Conservation (phyloP, 1,140 invertebrate species). For the Hyles vespertilio region DNA sequence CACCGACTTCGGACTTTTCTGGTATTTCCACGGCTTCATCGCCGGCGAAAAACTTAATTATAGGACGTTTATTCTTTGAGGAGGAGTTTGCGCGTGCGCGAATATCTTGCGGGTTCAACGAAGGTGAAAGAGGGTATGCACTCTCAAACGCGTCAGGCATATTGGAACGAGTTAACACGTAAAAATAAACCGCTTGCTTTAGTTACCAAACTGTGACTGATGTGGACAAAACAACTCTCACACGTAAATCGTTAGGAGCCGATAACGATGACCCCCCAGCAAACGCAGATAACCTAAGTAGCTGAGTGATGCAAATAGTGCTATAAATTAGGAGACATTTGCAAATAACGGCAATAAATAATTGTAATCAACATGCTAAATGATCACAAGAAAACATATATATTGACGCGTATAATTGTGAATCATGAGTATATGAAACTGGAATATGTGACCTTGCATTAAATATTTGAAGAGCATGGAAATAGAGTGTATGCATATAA, state of each 20-base stretch:
- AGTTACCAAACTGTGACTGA: slow-evolving; percentile 16
- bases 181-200: slow-evolving; percentile 9
- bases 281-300: slow-evolving; percentile 47
- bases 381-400: no score
- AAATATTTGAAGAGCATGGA: no score
- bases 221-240: slow-evolving; percentile 7
- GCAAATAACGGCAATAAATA: background rate
- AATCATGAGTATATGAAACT: no score
- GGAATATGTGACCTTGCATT: no score
- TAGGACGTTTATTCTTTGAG: slow-evolving; percentile 52
- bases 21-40: slow-evolving; percentile 62
- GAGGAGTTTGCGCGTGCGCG: slow-evolving; percentile 75
- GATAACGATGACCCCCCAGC: slow-evolving; percentile 40
- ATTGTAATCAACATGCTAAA: background rate
- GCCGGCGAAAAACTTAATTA: slow-evolving; percentile 49
- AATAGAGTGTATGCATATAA: no score
- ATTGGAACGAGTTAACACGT: slow-evolving; percentile 16
- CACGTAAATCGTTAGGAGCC: slow-evolving; percentile 22
- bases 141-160: slow-evolving; percentile 72
- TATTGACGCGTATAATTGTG: no score
- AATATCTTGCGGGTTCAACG: slow-evolving; percentile 66
- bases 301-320: slow-evolving; percentile 44
- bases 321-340: background rate
- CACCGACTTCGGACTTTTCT: slow-evolving; percentile 55
- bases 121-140: slow-evolving; percentile 70